A percentile compares a stretch with the other conserved stretches of the same genome.
These are phyloP conservation scores for Furcula furcula DNA, from an alignment of 2,888 invertebrate genomes.

Conservation along the genomic window DNA sequence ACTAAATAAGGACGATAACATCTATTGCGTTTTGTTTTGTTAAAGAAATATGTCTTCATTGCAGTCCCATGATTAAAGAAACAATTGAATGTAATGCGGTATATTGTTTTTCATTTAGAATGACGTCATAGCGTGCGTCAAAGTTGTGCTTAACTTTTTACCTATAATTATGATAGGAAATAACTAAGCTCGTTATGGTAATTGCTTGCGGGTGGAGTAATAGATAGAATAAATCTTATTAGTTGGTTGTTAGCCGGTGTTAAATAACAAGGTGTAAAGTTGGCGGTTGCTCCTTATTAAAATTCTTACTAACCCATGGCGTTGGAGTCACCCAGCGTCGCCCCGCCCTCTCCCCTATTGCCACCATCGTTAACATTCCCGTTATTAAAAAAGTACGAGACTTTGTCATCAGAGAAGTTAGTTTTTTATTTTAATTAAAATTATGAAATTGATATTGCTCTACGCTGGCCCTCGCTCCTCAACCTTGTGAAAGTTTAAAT, in stretches of 20 bases:
- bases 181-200: slow-evolving; percentile 13
- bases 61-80: neutral
- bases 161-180: slow-evolving; percentile 5
- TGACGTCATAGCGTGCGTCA: neutral
- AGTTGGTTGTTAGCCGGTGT: slow-evolving; percentile 15
- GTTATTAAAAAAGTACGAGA: slow-evolving; percentile 81
- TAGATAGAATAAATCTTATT: slow-evolving; percentile 19
- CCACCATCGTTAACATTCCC: slow-evolving; percentile 71
- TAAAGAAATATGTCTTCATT: slow-evolving; percentile 2
- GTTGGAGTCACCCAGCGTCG: slow-evolving; percentile 23
- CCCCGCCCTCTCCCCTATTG: slow-evolving; percentile 39
- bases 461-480: slow-evolving; percentile 67
- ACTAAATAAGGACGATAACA: slow-evolving; percentile 20
- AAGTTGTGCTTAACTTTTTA: slow-evolving; percentile 1
- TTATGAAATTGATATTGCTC: slow-evolving; percentile 82
- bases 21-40: slow-evolving; percentile 18
- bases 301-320: slow-evolving; percentile 43
- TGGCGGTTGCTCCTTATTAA: slow-evolving; percentile 36
- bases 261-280: slow-evolving; percentile 28
- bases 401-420: slow-evolving; percentile 79
- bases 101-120: neutral
- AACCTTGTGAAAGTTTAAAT: slow-evolving; percentile 81
- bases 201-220: slow-evolving; percentile 12
- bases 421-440: slow-evolving; percentile 81
- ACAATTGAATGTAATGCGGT: neutral